A percentile compares a stretch with the other conserved stretches of the same genome.
These are phyloP conservation scores for Lepidurus couesii DNA, from an alignment of 1,140 invertebrate genomes.

Conservation along the genomic window DNA sequence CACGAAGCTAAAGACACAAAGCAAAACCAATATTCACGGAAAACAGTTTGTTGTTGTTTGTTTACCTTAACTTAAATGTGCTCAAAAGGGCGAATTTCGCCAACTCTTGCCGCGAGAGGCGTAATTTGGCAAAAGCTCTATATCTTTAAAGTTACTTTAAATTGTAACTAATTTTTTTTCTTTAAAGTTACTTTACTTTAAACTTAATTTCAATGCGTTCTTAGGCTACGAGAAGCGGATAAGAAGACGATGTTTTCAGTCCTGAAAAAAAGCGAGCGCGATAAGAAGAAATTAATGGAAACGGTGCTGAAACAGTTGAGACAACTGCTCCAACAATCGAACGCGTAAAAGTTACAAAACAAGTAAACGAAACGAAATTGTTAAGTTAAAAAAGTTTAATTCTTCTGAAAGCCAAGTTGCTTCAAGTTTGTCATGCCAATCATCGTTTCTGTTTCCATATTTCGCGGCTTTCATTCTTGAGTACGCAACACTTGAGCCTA, in stretches of 20 bases:
- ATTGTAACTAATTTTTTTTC: background rate
- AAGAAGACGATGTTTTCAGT: constrained; percentile 92
- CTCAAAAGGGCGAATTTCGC: no score
- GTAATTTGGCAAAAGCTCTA: no score
- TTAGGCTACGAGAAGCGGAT: constrained; percentile 84
- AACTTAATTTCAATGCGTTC: constrained; percentile 4
- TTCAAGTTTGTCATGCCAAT: background rate
- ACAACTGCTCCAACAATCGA: constrained; percentile 61
- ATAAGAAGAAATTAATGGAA: constrained; percentile 92
- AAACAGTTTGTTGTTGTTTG: no score
- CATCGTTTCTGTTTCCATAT: no score
- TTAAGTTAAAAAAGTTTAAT: background rate
- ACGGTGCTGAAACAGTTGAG: constrained; percentile 90
- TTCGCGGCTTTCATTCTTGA: no score
- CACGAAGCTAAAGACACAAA: no score
- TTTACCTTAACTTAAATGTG: no score
- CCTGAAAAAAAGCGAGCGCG: constrained; percentile 87
- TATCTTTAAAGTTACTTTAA: constrained; percentile 35
- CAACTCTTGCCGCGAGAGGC: no score
- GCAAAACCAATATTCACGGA: no score
- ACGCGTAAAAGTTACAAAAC: background rate
- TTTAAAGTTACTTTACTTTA: constrained; percentile 34
- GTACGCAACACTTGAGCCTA: no score
- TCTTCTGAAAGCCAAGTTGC: background rate
- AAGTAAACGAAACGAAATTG: background rate